Base-by-base conservation (phyloP, 2,797 vertebrate species). In the Acridotheres tristis region DNA sequence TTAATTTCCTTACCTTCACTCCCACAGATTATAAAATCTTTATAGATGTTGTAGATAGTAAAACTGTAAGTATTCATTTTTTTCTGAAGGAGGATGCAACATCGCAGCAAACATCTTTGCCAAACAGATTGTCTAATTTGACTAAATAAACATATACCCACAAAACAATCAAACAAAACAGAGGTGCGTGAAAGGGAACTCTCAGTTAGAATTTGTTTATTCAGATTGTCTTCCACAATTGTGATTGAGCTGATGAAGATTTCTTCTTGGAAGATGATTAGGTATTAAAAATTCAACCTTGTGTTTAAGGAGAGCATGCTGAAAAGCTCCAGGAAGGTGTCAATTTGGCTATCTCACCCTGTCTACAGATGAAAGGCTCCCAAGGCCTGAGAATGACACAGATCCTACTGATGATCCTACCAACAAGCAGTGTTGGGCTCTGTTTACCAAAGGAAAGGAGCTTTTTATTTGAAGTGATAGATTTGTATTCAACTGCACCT, bases 11-110 rank as follows among this genome's bases (percentile, higher is more conserved):
- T 86, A 36, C 79, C 32, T 92, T 93, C 88, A 34, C 73, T 94
- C 77, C 53, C 77, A 61, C 69, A 47, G 89, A 88, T 86, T 71
- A 81, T 94, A 92, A 97, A 96, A 93, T 91, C 59, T 94, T 95
- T 96, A 90, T 94, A 82, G 92, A 68, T 59, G 55, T 62, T 94
- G 58, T 55, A 93, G 83, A 36, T 45, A 94, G 67, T 93, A 95
- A 96, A 97, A 84, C 20, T 47, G 26, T 85, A 92, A 85, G 76
- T 91, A 81, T 81, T 51, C 9, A 7, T 50, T 84, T 84, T 84
- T 84, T 91, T 40, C 67, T 82, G 68, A 95, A 93, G 54, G 55
- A 93, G 88, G 43, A 65, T 71, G 50, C 27, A 91, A n/a, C 67
- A 78, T 62, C 9, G 18, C 47, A 62, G 66, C 26, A 57, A 93